phyloP scores from a whole-genome alignment of 1,140 invertebrate species.

The Philotrypesis tridentata region DNA sequence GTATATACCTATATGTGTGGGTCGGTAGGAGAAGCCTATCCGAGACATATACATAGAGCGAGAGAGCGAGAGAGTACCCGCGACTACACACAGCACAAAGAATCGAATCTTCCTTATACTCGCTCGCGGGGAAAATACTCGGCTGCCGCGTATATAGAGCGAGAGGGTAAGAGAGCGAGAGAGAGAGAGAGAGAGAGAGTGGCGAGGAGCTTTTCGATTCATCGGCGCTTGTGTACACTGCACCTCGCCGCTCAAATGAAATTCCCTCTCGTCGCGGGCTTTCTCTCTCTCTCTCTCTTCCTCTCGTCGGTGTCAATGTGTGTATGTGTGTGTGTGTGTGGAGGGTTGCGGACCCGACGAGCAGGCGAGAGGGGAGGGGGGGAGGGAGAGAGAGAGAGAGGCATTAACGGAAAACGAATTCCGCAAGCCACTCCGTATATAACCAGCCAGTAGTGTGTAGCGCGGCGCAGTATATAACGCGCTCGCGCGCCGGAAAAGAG shows the following conservation, averaged over 20 bases:
- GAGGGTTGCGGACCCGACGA: too few relatives aligned
- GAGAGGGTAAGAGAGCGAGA: too few relatives aligned
- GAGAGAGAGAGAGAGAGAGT: neutral
- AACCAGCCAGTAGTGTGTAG: neutral
- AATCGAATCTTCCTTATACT: conserved; percentile 17
- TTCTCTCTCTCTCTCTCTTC: neutral
- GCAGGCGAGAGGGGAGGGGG: too few relatives aligned
- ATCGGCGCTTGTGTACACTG: conserved; percentile 21
- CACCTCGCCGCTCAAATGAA: conserved; percentile 19
- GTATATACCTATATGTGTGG: too few relatives aligned
- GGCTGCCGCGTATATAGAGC: too few relatives aligned
- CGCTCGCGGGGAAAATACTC: conserved; percentile 4
- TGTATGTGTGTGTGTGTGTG: too few relatives aligned
- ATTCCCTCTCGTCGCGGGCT: neutral
- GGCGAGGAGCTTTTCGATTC: conserved; percentile 20
- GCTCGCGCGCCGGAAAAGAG: neutral
- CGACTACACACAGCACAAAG: neutral
- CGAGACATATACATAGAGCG: neutral
- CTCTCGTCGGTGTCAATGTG: too few relatives aligned
- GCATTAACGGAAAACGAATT: conserved; percentile 44
- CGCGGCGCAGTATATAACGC: neutral
- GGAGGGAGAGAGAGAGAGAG: neutral
- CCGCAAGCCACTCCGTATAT: neutral
- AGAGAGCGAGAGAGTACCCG: neutral
- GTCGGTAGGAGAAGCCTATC: too few relatives aligned